These are phyloP conservation scores for Papilio aristodemus DNA, from an alignment of 1,140 invertebrate genomes.

Conservation along the genomic window DNA sequence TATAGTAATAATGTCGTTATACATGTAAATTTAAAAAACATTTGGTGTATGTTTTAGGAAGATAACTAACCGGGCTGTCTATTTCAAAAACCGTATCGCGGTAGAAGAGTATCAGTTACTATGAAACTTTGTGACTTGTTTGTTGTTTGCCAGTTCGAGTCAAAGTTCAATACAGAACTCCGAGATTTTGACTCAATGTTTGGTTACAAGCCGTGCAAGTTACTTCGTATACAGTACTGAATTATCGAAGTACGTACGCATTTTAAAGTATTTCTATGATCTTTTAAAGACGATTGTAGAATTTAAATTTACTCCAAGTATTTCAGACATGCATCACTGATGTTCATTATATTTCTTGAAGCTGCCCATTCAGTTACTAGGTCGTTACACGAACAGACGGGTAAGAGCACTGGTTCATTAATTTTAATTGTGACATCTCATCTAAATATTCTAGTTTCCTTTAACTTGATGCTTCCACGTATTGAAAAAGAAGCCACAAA, in stretches of 20 bases:
- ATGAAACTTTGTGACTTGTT: slow-evolving; percentile 20
- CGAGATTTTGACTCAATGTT: slow-evolving; percentile 1
- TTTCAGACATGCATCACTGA: too few species aligned
- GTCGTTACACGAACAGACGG: too few species aligned
- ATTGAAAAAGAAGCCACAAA: not conserved
- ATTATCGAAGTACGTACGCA: not conserved
- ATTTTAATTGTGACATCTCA: too few species aligned
- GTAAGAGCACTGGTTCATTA: too few species aligned
- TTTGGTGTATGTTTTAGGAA: not conserved
- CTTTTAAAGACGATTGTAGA: too few species aligned
- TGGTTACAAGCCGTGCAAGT: not conserved
- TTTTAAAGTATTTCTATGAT: too few species aligned
- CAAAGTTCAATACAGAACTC: slow-evolving; percentile 21
- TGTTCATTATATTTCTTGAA: too few species aligned
- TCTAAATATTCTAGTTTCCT: too few species aligned
- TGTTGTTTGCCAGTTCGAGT: slow-evolving; percentile 26
- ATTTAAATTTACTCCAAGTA: too few species aligned
- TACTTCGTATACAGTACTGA: not conserved
- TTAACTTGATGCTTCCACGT: too few species aligned
- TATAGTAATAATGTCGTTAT: not conserved
- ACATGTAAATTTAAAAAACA: not conserved
- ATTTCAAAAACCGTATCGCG: slow-evolving; percentile 6
- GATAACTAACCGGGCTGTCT: not conserved
- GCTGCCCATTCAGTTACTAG: too few species aligned
- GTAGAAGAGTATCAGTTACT: slow-evolving; percentile 13